Evolutionary conservation across 2,113 vertebrate species (phyloP).

Genomic region (Pseudopipra pipra): DNA sequence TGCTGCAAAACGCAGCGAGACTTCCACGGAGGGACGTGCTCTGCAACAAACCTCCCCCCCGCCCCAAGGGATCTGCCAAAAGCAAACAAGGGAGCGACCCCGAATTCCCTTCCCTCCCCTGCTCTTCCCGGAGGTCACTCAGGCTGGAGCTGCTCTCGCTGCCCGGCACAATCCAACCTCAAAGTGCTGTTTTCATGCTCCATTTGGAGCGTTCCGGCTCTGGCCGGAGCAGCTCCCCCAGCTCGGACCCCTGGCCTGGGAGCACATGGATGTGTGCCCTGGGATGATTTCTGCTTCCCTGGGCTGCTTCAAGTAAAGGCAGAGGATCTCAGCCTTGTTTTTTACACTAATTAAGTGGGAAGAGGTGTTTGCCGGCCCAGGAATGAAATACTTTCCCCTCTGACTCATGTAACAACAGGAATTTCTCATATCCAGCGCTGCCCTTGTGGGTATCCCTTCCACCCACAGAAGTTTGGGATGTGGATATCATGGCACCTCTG

Average conservation of each 20-base stretch:
- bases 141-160: background rate
- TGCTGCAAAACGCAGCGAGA: background rate
- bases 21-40: background rate
- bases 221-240: rapidly evolving
- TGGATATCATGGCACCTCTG: rapidly evolving
- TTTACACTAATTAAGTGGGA: background rate
- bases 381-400: slow-evolving; percentile 16
- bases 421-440: background rate
- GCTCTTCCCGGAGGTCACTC: background rate
- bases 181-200: background rate
- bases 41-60: background rate
- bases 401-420: background rate
- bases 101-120: background rate
- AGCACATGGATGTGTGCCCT: background rate
- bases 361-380: background rate
- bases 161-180: background rate
- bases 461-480: background rate
- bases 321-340: background rate
- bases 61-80: background rate
- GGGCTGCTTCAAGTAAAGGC: background rate
- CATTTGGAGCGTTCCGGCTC: background rate
- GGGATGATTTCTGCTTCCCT: background rate
- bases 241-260: background rate
- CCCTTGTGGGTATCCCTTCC: background rate
- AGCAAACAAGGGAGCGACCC: background rate